Base-by-base conservation (phyloP, 2,113 vertebrate genomes). In the Condylura cristata region DNA sequence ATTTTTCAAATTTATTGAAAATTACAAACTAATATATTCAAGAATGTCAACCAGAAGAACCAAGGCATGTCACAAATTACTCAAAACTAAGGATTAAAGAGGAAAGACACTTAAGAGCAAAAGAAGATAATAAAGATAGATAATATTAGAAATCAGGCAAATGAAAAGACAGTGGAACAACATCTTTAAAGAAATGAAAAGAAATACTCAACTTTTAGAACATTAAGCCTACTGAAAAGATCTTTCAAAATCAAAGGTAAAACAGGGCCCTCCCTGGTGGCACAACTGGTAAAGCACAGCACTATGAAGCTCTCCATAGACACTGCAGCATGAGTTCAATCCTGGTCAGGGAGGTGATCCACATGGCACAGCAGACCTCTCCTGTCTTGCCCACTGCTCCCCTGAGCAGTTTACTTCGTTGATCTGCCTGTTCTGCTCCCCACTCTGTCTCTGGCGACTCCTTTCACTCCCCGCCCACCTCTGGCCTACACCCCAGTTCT, bases 91-190 rank as follows among this genome's bases (percentile, higher is more conserved):
- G 34, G 58, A 80, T 22, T 37, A 79, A 95, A 82, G 20, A 84
- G n/a, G 56, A 66, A 86, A 91, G 18, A 65, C n/a, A 74, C 9
- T 32, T 34, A 70, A 71, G 65, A 65, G 75, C 53, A 72, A 84
- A 92, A 30, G 34, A 83, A 53, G 44, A 58, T 24, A 34, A 58
- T 16, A 5, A 84, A 58, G 20, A 74, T 6, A 93, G 11, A 60
- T 90, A 46, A 74, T n/a, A 75, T 90, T 22, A 51, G 26, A 86
- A 90, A 93, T 13, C 90, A 86, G 26, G 41, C 75, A 86, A 60
- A 81, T 60, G 34, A 65, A 74, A 85, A 89, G 20, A 34, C 11
- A 81, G 8, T 18, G 24, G 26, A n/a, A 20, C 28, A 84, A 63
- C 46, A 90, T 41, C 30, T 92, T 63, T 56, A 71, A 78, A 84